Conservation (phyloP, 2,797 vertebrate species). For the Chloroceryle amazona region DNA sequence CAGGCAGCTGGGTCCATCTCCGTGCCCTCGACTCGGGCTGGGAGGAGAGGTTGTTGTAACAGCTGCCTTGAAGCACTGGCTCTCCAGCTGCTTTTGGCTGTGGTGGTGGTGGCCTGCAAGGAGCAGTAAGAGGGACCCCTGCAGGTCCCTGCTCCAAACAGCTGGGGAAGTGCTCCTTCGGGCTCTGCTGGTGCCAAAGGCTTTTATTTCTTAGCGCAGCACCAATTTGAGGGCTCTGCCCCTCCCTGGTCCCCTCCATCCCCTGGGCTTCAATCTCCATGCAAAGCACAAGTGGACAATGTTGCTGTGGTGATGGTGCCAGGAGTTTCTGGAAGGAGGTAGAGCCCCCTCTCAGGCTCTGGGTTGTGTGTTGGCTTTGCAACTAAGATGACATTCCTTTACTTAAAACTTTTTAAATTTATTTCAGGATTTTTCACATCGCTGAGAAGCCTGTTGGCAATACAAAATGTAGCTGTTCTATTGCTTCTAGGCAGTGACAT, state of each 20-base stretch:
- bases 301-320: not conserved
- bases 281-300: rapidly evolving
- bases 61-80: not conserved
- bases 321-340: not conserved
- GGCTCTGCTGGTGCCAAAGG: slow-evolving; percentile 10
- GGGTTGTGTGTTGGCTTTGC: not conserved
- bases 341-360: rapidly evolving
- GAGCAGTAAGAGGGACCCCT: not conserved
- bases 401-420: not conserved
- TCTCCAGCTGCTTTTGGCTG: slow-evolving; percentile 39
- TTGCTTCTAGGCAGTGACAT: not conserved
- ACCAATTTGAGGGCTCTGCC: not conserved
- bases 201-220: not conserved
- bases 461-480: not conserved
- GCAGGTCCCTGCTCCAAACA: not conserved
- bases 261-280: rapidly evolving
- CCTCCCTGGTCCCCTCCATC: not conserved
- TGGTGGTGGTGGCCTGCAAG: not conserved
- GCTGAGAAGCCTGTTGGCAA: not conserved
- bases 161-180: not conserved
- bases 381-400: not conserved
- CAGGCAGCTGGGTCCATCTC: slow-evolving; percentile 21
- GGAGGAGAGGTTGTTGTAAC: not conserved
- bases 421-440: not conserved
- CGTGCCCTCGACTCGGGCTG: not conserved